Percentiles rank a stretch among this genome's conserved stretches.
These are phyloP conservation scores for Hesperophylax magnus DNA, from an alignment of 1,140 invertebrate genomes.

Conservation along the genomic window DNA sequence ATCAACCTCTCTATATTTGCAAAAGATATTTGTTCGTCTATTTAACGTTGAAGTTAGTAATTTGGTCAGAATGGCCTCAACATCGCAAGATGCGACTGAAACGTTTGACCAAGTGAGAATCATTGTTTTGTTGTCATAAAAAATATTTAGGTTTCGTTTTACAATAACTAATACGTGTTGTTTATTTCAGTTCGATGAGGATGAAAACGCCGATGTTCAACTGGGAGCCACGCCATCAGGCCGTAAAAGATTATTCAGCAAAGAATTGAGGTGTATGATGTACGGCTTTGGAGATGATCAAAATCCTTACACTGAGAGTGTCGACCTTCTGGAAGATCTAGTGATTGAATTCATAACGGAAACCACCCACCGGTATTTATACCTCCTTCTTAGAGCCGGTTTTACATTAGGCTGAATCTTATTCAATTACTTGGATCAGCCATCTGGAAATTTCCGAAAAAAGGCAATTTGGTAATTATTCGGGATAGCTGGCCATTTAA, in stretches of 20 bases:
- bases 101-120: slow-evolving; percentile 43
- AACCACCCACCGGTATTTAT: slow-evolving; percentile 82
- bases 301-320: slow-evolving; percentile 99
- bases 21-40: too few species aligned
- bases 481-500: too few species aligned
- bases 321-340: slow-evolving; percentile 97
- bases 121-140: background rate
- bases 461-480: too few species aligned
- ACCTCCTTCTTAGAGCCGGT: too few species aligned
- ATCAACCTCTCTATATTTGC: too few species aligned
- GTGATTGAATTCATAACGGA: slow-evolving; percentile 99
- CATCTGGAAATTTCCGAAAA: too few species aligned
- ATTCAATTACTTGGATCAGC: too few species aligned
- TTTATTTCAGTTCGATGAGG: slow-evolving; percentile 53
- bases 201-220: slow-evolving; percentile 59
- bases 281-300: slow-evolving; percentile 99
- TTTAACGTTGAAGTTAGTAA: too few species aligned
- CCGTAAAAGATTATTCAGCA: slow-evolving; percentile 88
- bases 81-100: slow-evolving; percentile 25
- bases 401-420: too few species aligned
- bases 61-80: slow-evolving; percentile 7
- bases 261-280: slow-evolving; percentile 98
- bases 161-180: slow-evolving; percentile 6
- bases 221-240: slow-evolving; percentile 78
- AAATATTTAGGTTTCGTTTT: background rate